Percentiles rank a stretch among this genome's conserved stretches.
Evolutionary conservation across 2,888 invertebrate genomes (phyloP).

Genomic region (Laothoe populi): DNA sequence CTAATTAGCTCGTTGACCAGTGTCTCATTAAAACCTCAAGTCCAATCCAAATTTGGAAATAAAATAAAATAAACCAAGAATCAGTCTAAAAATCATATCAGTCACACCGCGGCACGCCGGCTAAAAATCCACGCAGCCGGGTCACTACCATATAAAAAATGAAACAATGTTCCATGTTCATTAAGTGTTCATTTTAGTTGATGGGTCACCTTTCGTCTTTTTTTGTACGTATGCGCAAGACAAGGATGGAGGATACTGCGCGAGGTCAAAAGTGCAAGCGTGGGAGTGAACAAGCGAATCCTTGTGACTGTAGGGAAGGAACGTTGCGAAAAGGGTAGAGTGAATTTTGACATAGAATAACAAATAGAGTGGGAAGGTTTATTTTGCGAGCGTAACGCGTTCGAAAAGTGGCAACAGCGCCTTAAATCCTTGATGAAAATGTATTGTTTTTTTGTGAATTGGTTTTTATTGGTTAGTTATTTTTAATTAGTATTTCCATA

Average conservation of each 20-base stretch:
- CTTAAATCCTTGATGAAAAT: no score
- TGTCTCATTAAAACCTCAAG: no score
- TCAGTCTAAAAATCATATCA: constrained; percentile 4
- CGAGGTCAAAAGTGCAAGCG: constrained; percentile 55
- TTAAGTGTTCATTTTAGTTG: constrained; percentile 25
- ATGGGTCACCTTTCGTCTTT: constrained; percentile 24
- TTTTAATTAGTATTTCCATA: no score
- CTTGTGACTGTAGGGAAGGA: constrained; percentile 25
- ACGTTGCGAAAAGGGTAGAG: constrained; percentile 49
- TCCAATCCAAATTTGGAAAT: not conserved
- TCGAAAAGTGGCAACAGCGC: no score
- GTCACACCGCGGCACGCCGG: not conserved
- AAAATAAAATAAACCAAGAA: not conserved
- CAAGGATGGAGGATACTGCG: constrained; percentile 37
- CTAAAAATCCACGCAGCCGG: constrained; percentile 4
- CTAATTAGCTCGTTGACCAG: no score
- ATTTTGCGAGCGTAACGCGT: not conserved
- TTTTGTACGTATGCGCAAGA: constrained; percentile 41
- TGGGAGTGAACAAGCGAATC: constrained; percentile 40
- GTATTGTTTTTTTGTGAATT: no score
- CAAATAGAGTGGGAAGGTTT: not conserved
- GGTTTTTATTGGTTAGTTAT: no score
- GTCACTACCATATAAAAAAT: constrained; percentile 19
- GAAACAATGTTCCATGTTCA: constrained; percentile 25
- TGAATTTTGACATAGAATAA: constrained; percentile 41